A percentile compares a stretch with the other conserved stretches of the same genome.
Conservation (phyloP, 2,797 vertebrate genomes). For the Mareca strepera region DNA sequence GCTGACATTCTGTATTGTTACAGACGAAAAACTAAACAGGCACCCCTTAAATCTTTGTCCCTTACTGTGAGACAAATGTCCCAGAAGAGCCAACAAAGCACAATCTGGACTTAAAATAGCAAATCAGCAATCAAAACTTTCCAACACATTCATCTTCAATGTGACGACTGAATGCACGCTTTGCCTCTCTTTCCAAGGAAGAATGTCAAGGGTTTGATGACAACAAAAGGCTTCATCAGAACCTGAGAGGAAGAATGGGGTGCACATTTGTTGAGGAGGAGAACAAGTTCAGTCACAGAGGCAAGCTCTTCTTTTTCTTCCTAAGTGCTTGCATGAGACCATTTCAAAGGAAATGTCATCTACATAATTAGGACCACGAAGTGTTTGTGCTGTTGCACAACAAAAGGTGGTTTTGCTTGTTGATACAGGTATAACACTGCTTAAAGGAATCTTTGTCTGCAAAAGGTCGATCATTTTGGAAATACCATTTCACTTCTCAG, state of each 20-base stretch:
- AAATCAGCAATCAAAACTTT: slow-evolving; percentile 74
- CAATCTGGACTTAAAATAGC: slow-evolving; percentile 75
- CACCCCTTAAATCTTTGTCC: slow-evolving; percentile 64
- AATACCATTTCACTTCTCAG: neutral
- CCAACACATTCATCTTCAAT: slow-evolving; percentile 67
- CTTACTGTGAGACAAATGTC: slow-evolving; percentile 66
- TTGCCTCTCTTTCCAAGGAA: neutral
- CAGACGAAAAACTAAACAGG: slow-evolving; percentile 74
- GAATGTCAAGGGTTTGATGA: neutral
- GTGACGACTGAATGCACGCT: slow-evolving; percentile 21
- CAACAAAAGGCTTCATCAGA: neutral
- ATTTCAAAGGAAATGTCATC: neutral
- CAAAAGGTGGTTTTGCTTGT: neutral
- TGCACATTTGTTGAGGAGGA: neutral
- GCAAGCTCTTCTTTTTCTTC: neutral
- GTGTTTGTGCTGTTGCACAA: neutral
- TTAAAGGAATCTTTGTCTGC: neutral
- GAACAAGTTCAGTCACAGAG: neutral
- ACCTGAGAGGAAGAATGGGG: neutral
- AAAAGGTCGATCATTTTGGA: neutral
- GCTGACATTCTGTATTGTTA: slow-evolving; percentile 75
- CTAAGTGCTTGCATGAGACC: neutral
- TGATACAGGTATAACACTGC: neutral
- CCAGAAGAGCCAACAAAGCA: slow-evolving; percentile 74
- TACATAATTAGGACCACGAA: neutral